Evolutionary conservation across 2,113 vertebrate genomes (phyloP).

Genomic region (Osmerus eperlanus): DNA sequence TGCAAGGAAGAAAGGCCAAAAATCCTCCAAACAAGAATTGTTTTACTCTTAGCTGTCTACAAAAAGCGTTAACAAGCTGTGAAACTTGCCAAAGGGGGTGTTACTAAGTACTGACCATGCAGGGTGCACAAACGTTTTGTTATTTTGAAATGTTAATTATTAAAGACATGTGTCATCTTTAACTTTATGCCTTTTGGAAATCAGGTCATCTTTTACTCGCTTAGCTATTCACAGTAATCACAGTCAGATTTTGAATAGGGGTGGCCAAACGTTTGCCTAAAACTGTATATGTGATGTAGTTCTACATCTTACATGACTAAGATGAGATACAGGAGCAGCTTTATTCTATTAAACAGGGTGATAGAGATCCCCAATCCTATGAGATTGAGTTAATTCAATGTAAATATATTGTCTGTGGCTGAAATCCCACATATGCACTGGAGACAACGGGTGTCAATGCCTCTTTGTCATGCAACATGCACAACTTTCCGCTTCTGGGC

Average conservation of each 20-base stretch:
- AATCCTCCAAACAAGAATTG: background rate
- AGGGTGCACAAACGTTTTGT: background rate
- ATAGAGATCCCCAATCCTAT: too few species aligned
- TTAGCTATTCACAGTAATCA: conserved; percentile 13
- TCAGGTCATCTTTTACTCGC: too few species aligned
- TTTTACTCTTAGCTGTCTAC: background rate
- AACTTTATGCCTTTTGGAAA: too few species aligned
- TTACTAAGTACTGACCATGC: background rate
- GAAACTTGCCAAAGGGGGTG: background rate
- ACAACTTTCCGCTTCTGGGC: background rate
- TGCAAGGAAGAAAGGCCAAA: background rate
- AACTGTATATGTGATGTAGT: too few species aligned
- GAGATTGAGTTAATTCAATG: too few species aligned
- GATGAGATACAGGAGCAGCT: too few species aligned
- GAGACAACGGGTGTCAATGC: background rate
- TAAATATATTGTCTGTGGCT: too few species aligned
- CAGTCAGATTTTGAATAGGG: background rate
- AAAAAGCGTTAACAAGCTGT: background rate
- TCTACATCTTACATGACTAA: too few species aligned
- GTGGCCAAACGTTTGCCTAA: too few species aligned
- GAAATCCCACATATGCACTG: background rate
- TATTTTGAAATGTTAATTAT: too few species aligned
- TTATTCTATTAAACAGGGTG: too few species aligned
- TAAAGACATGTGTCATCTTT: too few species aligned
- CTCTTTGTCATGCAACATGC: conserved; percentile 4